Conservation (phyloP, 2,888 invertebrate genomes). For the Smittia aterrima region DNA sequence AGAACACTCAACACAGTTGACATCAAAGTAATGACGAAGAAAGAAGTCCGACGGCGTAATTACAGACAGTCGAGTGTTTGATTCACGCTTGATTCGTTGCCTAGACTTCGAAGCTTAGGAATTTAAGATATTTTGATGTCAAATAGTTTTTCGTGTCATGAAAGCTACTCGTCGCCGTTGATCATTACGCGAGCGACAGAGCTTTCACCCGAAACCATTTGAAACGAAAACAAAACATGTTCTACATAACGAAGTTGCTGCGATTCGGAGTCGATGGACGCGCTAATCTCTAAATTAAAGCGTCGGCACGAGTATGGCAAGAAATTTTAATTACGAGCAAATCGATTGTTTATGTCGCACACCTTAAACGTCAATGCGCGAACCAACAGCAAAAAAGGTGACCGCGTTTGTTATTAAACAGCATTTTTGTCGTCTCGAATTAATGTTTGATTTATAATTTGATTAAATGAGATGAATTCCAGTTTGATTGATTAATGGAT, state of each 20-base stretch:
- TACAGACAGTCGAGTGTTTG: not conserved
- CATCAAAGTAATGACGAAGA: too few species aligned
- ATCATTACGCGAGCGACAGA: not conserved
- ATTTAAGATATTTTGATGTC: constrained; percentile 17
- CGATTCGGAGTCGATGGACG: not conserved
- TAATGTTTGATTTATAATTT: constrained; percentile 6
- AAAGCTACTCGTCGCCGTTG: not conserved
- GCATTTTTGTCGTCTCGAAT: constrained; percentile 18
- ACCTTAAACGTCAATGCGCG: not conserved
- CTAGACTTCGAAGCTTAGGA: not conserved
- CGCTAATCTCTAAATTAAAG: not conserved
- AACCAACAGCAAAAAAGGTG: not conserved
- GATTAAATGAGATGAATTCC: constrained; percentile 15
- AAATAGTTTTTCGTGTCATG: not conserved
- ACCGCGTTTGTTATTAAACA: constrained; percentile 12
- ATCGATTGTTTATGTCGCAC: constrained; percentile 21
- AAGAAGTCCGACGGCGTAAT: too few species aligned
- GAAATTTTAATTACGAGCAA: constrained; percentile 15
- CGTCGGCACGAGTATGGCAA: not conserved
- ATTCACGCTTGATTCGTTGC: not conserved
- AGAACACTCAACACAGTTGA: too few species aligned
- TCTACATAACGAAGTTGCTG: not conserved
- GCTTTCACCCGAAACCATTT: constrained; percentile 17
- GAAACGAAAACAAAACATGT: constrained; percentile 11
- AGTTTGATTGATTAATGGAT: constrained; percentile 16